Conservation (phyloP, 92 coral and sea anemone species). For the Montipora capitata region DNA sequence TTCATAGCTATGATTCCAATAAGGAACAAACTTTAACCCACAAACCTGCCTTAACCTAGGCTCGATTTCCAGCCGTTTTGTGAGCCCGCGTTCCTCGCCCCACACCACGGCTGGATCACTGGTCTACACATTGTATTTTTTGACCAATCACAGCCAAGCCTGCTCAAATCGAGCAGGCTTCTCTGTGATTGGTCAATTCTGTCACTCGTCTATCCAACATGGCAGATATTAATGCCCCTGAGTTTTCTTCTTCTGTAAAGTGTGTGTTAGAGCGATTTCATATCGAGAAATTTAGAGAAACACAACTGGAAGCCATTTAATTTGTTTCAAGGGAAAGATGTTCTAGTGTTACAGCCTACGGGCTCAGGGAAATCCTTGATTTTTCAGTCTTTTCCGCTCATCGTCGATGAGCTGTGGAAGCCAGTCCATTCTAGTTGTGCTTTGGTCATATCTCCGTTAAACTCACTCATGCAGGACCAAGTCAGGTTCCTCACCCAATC, state of each 20-base stretch:
- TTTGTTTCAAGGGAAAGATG: constrained; percentile 30
- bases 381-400: constrained; percentile 14
- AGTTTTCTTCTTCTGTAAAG: not conserved
- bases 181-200: too few relatives aligned
- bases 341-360: constrained; percentile 24
- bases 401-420: constrained; percentile 24
- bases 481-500: constrained; percentile 24
- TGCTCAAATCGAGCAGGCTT: too few relatives aligned
- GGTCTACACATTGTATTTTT: too few relatives aligned
- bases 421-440: constrained; percentile 9
- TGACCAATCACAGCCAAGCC: too few relatives aligned
- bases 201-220: not conserved
- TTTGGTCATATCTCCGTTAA: constrained; percentile 17
- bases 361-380: constrained; percentile 40
- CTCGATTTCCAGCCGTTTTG: too few relatives aligned
- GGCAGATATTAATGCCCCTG: not conserved
- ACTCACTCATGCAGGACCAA: constrained; percentile 46
- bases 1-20: too few relatives aligned
- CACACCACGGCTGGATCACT: too few relatives aligned
- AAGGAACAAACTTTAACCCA: too few relatives aligned
- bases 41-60: too few relatives aligned
- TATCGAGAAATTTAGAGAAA: constrained; percentile 20
- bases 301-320: constrained; percentile 23
- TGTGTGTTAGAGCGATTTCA: not conserved
- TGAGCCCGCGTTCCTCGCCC: too few relatives aligned